Evolutionary conservation across 2,888 invertebrate genomes (phyloP), one percentile per base, ranked within the genome.

Genomic region (Portevinia maculata): DNA sequence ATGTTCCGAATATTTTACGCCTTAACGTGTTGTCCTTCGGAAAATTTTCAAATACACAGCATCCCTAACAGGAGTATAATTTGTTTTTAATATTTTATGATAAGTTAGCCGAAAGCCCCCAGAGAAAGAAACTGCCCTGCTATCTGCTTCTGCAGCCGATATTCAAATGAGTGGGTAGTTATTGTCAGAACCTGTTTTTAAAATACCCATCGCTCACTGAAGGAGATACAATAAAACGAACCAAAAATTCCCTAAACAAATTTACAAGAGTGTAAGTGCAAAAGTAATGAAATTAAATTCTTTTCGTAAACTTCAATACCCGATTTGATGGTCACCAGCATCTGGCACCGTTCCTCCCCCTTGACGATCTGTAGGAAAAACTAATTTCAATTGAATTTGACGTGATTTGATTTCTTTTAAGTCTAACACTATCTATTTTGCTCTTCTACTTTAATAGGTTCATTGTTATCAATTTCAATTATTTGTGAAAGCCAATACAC

Each of bases 11-110:
- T 13, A 39, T 21, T 44, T 44, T 11, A 19, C 19, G 44, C 19
- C 19, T 30, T 7, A n/a, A n/a, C 24, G 8, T 17, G 15, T 55
- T 28, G 24, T 62, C 30, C 48, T 41, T 41, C 9, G 17, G n/a
- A 32, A 34, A 34, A 60, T 62, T 67, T 32, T 24, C 57, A 53
- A 73, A 59, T 60, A 60, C 69, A 55, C 79, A 34, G 41, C 67
- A 75, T 79, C 69, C 62, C 64, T 75, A 52, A 64, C 62, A 81
- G 75, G 75, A 64, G 55, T 75, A 75, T 81, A 81, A 81, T 81
- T 81, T 81, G 75, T 75, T 75, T 75, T 81, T 70, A 81, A 81
- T 81, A 81, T 81, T 75, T 81, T 70, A 75, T 81, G 69, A 81
- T 69, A 81, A 81, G 75, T 70, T 55, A 64, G 67, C 64, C 57